Evolutionary conservation across 2,888 invertebrate genomes (phyloP).

Genomic region (Sisyra nigra): DNA sequence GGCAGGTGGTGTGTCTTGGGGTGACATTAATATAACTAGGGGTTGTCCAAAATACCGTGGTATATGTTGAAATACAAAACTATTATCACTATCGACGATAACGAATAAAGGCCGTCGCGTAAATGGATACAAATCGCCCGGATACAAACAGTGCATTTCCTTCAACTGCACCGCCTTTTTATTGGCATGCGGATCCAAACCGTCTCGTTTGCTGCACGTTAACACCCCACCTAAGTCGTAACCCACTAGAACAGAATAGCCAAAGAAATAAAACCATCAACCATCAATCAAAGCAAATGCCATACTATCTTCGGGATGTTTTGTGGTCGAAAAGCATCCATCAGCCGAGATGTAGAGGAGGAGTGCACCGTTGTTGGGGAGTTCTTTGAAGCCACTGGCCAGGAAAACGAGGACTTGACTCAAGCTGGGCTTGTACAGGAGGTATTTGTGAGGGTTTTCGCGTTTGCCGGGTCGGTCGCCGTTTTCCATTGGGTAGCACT

Average conservation of each 20-base stretch:
- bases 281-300: constrained; percentile 14
- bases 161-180: constrained; percentile 33
- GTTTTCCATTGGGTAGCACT: constrained; percentile 43
- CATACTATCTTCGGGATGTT: constrained; percentile 81
- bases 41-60: constrained; percentile 86
- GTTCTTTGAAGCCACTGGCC: constrained; percentile 82
- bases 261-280: not conserved
- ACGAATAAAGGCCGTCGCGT: constrained; percentile 85
- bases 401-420: constrained; percentile 88
- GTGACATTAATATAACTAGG: constrained; percentile 83
- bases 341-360: constrained; percentile 90
- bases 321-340: constrained; percentile 65
- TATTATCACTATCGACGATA: constrained; percentile 91
- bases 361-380: constrained; percentile 80
- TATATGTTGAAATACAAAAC: constrained; percentile 80
- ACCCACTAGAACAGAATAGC: constrained; percentile 41
- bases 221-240: constrained; percentile 85
- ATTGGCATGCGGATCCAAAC: constrained; percentile 27
- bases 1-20: constrained; percentile 72
- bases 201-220: constrained; percentile 74
- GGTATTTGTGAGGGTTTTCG: constrained; percentile 93
- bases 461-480: constrained; percentile 50
- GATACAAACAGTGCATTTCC: constrained; percentile 70
- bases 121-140: constrained; percentile 86
- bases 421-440: constrained; percentile 88